Percentiles rank a stretch among this genome's conserved stretches.
Evolutionary conservation across 2,888 invertebrate genomes (phyloP).

Genomic region (Brachynemurus nebulosus): DNA sequence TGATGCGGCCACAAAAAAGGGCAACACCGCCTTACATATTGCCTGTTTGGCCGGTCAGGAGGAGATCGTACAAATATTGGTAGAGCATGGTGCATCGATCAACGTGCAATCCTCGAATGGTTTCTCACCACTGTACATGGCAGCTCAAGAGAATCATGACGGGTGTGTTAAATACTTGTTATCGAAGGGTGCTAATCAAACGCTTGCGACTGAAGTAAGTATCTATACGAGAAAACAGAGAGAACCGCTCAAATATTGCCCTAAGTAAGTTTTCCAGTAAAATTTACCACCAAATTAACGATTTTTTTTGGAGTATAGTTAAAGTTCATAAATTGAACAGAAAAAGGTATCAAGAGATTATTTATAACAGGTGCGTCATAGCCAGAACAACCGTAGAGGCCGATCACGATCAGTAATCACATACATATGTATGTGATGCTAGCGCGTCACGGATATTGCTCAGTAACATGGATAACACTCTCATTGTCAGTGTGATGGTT

Average conservation of each 20-base stretch:
- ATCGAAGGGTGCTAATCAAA: conserved; percentile 88
- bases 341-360: no score
- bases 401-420: no score
- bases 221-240: conserved; percentile 1
- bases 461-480: no score
- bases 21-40: conserved; percentile 92
- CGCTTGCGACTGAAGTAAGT: conserved; percentile 82
- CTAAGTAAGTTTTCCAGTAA: no score
- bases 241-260: neutral
- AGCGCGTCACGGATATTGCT: no score
- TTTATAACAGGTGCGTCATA: no score
- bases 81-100: conserved; percentile 83
- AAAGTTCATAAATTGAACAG: no score
- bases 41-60: conserved; percentile 95
- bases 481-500: no score
- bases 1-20: conserved; percentile 95
- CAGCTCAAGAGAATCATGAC: conserved; percentile 94
- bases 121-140: conserved; percentile 98
- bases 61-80: conserved; percentile 80
- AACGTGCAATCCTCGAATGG: conserved; percentile 96
- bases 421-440: no score
- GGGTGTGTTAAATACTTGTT: conserved; percentile 82
- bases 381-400: no score
- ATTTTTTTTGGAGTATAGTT: no score
- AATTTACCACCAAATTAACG: no score